Percentiles rank a stretch among this genome's conserved stretches.
Evolutionary conservation across 2,797 vertebrate species (phyloP).

Genomic region (Aulostomus chinensis): DNA sequence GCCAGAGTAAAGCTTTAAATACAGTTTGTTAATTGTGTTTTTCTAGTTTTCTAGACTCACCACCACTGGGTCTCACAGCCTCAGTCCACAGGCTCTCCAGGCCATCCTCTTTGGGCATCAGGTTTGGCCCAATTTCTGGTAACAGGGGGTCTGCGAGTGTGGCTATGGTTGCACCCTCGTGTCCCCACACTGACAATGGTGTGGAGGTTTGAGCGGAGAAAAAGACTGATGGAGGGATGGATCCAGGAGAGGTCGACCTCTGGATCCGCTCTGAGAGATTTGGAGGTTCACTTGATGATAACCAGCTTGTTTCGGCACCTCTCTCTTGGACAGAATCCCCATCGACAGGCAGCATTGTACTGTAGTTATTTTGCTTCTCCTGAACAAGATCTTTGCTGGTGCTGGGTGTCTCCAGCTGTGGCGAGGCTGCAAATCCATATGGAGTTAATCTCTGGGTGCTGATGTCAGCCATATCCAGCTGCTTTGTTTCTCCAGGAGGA

Average conservation of each 20-base stretch:
- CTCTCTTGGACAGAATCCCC: slow-evolving; percentile 21
- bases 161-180: slow-evolving; percentile 44
- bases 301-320: slow-evolving; percentile 30
- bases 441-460: slow-evolving; percentile 3
- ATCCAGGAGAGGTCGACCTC: slow-evolving; percentile 26
- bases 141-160: slow-evolving; percentile 58
- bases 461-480: slow-evolving; percentile 1
- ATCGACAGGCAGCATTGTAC: slow-evolving; percentile 5
- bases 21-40: no score
- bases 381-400: slow-evolving; percentile 5
- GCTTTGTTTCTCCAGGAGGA: slow-evolving; percentile 31
- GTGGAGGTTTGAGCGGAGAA: slow-evolving; percentile 32
- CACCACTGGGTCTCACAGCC: slow-evolving; percentile 60
- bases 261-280: slow-evolving; percentile 15
- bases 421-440: slow-evolving; percentile 15
- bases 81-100: slow-evolving; percentile 74
- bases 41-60: slow-evolving; percentile 51
- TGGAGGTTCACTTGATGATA: slow-evolving; percentile 24
- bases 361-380: slow-evolving; percentile 6
- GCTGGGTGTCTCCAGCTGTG: slow-evolving; percentile 22
- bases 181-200: slow-evolving; percentile 42
- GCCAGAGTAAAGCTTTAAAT: no score
- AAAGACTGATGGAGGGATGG: slow-evolving; percentile 20
- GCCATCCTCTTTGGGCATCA: slow-evolving; percentile 61
- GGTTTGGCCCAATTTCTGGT: slow-evolving; percentile 57